phyloP scores from a whole-genome alignment of 2,888 invertebrate species.

The Polymixis lichenea region DNA sequence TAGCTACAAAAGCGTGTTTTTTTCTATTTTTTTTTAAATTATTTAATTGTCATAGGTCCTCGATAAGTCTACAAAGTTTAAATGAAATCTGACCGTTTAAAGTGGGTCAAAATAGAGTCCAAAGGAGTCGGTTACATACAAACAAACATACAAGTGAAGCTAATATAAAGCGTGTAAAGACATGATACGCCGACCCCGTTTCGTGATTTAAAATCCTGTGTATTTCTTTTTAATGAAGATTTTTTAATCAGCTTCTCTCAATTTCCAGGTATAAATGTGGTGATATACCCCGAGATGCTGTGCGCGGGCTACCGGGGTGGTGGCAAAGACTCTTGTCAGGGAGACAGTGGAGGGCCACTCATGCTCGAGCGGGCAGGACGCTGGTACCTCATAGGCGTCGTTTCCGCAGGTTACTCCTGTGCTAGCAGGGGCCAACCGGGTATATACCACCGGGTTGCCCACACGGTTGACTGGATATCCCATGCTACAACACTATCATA shows the following conservation, averaged over 20 bases:
- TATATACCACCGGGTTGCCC: slow-evolving; percentile 97
- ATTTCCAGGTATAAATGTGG: slow-evolving; percentile 94
- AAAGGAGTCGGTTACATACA: no score
- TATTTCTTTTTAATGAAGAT: not conserved
- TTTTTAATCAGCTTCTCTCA: not conserved
- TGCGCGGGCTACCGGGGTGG: slow-evolving; percentile 98
- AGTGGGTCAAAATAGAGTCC: no score
- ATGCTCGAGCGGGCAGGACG: slow-evolving; percentile 96
- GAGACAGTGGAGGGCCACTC: slow-evolving; percentile 96
- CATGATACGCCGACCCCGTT: no score
- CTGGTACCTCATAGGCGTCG: slow-evolving; percentile 97
- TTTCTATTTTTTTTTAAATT: no score
- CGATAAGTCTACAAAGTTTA: no score
- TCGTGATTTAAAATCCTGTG: not conserved
- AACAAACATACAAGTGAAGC: no score
- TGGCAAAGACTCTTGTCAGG: slow-evolving; percentile 95
- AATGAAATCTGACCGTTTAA: no score
- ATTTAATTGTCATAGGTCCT: no score
- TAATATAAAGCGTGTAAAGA: no score
- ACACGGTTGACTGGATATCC: slow-evolving; percentile 98
- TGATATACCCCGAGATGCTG: slow-evolving; percentile 98
- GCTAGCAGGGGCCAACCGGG: slow-evolving; percentile 98
- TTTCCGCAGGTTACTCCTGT: slow-evolving; percentile 98
- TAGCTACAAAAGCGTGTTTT: no score
- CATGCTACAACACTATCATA: slow-evolving; percentile 90